Base-by-base conservation (phyloP, 2,888 invertebrate species). In the Epistrophe eligans region DNA sequence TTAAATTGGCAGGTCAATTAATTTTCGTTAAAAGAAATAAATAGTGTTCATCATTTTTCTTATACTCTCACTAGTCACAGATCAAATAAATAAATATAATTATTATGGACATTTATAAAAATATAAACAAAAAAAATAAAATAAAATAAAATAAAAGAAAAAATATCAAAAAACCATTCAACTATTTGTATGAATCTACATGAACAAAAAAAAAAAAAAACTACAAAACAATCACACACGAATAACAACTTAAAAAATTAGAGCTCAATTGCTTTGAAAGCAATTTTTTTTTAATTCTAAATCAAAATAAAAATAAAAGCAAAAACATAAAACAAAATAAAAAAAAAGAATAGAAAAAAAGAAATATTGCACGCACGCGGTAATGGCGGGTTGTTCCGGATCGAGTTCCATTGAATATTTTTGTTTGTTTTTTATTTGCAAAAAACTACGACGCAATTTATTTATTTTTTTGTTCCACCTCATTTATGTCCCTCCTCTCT, bases 381-480 rank as follows among this genome's bases (percentile, higher is more conserved):
- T 50, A 50, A 62, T 62, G 35, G 57, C 76, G 72, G 58, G 43
- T 15, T 77, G 48, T 85, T 82, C 70, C 70, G 58, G 82, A 82
- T 74, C 73, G 81, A 81, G 67, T 82, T 85, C 74, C 85, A 85
- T 82, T 77, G 77, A 82, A 77, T 58, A 71, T 24, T 32, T 48
- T 70, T 48, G 55, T 40, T 4, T 64, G 32, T 38, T 50, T 50
- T 52, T 70, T 70, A 32, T 57, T 57, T 19, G 11, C 24, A 40
- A 77, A 79, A 84, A 85, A 82, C 52, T 85, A 79, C 85, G 71
- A 74, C 85, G 85, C 85, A 82, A 79, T 85, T 67, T 67, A 38
- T 40, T 19, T 9, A 66, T 19, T 3, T 13, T 35, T 50, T 32
- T 43, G 28, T 66, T 55, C 3, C 43, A 28, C n/a, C 15, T 48